These are phyloP conservation scores for Acrobasis repandana DNA, from an alignment of 2,888 invertebrate species.

Conservation along the genomic window DNA sequence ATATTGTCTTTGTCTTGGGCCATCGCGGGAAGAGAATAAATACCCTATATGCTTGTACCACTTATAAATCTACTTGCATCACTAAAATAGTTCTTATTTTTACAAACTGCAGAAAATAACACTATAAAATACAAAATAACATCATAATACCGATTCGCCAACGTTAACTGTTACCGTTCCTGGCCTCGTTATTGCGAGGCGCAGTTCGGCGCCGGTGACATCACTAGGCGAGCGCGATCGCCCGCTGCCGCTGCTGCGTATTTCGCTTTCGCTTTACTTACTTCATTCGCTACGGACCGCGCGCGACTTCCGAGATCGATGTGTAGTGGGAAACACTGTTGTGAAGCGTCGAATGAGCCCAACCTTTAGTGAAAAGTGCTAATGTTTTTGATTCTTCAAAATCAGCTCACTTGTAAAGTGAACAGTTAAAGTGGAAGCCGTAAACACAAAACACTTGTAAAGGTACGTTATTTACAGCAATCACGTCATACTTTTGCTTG, in stretches of 20 bases:
- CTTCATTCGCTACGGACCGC: conserved; percentile 52
- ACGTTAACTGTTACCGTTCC: not conserved
- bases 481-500: conserved; percentile 60
- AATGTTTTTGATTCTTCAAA: conserved; percentile 56
- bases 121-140: not conserved
- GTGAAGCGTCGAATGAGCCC: conserved; percentile 62
- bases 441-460: conserved; percentile 44
- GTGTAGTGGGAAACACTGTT: conserved; percentile 57
- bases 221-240: conserved; percentile 30
- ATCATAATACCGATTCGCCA: not conserved
- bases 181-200: not conserved
- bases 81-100: too few species aligned
- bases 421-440: conserved; percentile 29
- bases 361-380: conserved; percentile 58
- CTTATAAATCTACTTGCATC: too few species aligned
- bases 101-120: too few species aligned
- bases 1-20: too few species aligned
- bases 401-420: conserved; percentile 32
- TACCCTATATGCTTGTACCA: too few species aligned
- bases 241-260: conserved; percentile 23
- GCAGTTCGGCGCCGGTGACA: conserved; percentile 26
- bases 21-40: too few species aligned
- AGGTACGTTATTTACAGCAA: conserved; percentile 69
- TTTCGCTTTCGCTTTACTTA: conserved; percentile 50
- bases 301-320: conserved; percentile 56